phyloP scores from a whole-genome alignment of 2,888 invertebrate species.

The Cephus sareptanus region DNA sequence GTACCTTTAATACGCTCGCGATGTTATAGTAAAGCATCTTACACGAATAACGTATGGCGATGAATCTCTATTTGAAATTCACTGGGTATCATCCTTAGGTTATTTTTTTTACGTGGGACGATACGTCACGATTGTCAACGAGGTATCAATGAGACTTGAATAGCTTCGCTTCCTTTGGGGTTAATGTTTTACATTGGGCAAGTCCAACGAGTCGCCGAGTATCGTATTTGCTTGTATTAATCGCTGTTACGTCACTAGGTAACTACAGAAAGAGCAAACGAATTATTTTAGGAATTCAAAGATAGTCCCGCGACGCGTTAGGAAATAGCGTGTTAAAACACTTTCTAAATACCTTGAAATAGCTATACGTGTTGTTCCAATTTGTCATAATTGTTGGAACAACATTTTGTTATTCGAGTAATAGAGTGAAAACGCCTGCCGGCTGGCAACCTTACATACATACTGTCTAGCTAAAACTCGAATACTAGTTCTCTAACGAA shows the following conservation, averaged over 20 bases:
- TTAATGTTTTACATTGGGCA: no score
- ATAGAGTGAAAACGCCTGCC: neutral
- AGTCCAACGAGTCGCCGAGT: no score
- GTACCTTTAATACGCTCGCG: constrained; percentile 3
- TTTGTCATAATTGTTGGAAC: no score
- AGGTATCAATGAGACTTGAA: no score
- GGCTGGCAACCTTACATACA: neutral
- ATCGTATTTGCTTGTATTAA: neutral
- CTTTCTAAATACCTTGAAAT: no score
- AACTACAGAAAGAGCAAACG: neutral
- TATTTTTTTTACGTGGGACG: neutral
- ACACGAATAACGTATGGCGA: neutral
- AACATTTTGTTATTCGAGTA: neutral
- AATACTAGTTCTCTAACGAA: neutral
- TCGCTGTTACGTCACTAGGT: neutral
- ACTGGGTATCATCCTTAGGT: neutral
- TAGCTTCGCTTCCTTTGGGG: no score
- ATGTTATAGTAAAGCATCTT: neutral
- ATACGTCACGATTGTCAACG: neutral
- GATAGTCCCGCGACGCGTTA: neutral
- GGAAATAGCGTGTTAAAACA: neutral
- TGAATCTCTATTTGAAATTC: neutral
- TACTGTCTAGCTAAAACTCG: neutral
- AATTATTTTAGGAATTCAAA: neutral
- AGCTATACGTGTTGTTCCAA: no score